Percentiles rank a stretch among this genome's conserved stretches.
Evolutionary conservation across 2,888 invertebrate species (phyloP).

Genomic region (Rhabditoides inermis): DNA sequence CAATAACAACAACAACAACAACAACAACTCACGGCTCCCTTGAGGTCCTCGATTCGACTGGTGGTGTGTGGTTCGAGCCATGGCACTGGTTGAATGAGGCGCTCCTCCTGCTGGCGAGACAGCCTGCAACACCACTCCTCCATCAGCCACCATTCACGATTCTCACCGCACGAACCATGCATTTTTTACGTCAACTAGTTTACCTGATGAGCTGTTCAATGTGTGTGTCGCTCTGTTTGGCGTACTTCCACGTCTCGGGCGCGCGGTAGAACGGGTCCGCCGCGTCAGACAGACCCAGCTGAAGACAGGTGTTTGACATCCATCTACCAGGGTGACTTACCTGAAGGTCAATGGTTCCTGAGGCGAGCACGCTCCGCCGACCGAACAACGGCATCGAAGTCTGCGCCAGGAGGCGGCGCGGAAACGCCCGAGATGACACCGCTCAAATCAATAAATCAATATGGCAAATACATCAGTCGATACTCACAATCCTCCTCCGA

Average conservation of each 20-base stretch:
- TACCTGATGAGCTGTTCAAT: constrained; percentile 15
- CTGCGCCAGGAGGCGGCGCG: constrained; percentile 69
- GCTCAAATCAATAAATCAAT: not conserved
- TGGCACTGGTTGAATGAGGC: constrained; percentile 86
- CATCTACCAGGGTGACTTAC: constrained; percentile 69
- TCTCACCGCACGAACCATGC: too few species aligned
- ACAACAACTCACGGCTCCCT: constrained; percentile 9
- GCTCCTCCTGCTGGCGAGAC: constrained; percentile 57
- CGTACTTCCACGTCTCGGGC: constrained; percentile 14
- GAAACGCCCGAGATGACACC: not conserved
- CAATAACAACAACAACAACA: not conserved
- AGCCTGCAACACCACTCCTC: too few species aligned
- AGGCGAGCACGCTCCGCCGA: constrained; percentile 80
- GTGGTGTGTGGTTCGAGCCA: constrained; percentile 93
- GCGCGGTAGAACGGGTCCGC: constrained; percentile 15
- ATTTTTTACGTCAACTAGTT: too few species aligned
- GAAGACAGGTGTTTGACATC: not conserved
- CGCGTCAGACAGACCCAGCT: constrained; percentile 5
- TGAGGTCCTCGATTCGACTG: constrained; percentile 84
- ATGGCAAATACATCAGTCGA: not conserved
- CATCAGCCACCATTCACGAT: too few species aligned
- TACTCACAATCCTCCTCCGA: not conserved
- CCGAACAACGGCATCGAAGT: constrained; percentile 87
- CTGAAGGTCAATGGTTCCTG: constrained; percentile 71
- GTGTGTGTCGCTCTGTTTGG: constrained; percentile 15